Evolutionary conservation across 2,888 invertebrate genomes (phyloP).

Genomic region (Dascillus cervinus): DNA sequence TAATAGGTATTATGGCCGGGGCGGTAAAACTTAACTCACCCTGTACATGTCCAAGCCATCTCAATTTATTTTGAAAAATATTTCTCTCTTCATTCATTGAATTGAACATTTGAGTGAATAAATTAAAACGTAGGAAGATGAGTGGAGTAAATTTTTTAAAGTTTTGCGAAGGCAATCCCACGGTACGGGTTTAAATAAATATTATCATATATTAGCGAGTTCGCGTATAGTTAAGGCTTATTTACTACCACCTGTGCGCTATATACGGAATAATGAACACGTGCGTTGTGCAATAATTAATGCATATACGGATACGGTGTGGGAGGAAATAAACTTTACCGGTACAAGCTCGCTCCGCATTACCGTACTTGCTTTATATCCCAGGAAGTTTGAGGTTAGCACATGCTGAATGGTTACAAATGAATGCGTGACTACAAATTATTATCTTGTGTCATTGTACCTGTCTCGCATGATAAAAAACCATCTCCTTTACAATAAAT

Average conservation of each 20-base stretch:
- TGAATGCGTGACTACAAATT: slow-evolving; percentile 23
- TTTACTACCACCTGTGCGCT: slow-evolving; percentile 21
- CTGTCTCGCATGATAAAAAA: not conserved
- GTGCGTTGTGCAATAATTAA: slow-evolving; percentile 25
- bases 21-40: too few species aligned
- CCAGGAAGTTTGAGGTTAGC: slow-evolving; percentile 21
- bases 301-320: slow-evolving; percentile 23
- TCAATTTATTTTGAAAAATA: too few species aligned
- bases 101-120: too few species aligned
- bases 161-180: too few species aligned
- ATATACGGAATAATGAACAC: slow-evolving; percentile 23
- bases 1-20: too few species aligned
- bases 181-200: too few species aligned
- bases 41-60: too few species aligned
- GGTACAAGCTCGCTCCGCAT: slow-evolving; percentile 16
- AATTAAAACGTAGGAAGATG: too few species aligned
- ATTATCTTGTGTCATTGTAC: slow-evolving; percentile 16
- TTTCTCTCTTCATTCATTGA: too few species aligned
- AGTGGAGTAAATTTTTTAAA: too few species aligned
- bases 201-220: slow-evolving; percentile 1
- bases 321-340: slow-evolving; percentile 15
- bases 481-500: not conserved
- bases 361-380: slow-evolving; percentile 21
- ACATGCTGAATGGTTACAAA: slow-evolving; percentile 13
- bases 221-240: slow-evolving; percentile 15